Evolutionary conservation across 2,888 invertebrate species (phyloP).

Genomic region (Nomada goodeniana): DNA sequence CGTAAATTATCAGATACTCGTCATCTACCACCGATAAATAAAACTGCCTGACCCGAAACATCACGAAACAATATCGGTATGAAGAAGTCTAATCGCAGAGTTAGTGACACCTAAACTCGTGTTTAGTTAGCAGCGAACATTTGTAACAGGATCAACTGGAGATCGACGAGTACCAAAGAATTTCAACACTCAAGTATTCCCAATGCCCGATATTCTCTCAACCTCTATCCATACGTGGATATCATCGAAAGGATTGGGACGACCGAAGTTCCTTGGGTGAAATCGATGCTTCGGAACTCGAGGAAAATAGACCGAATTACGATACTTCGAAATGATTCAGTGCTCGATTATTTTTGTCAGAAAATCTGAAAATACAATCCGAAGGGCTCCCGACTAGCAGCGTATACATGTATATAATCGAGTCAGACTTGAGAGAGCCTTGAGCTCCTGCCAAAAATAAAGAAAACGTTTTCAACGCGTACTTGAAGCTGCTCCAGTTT

Average conservation of each 20-base stretch:
- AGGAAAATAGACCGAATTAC: slow-evolving; percentile 25
- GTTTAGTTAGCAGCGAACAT: neutral
- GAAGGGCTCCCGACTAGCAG: slow-evolving; percentile 76
- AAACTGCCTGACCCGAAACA: neutral
- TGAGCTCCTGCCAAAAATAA: slow-evolving; percentile 80
- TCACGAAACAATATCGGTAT: neutral
- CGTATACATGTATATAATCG: slow-evolving; percentile 44
- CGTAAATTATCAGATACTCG: slow-evolving; percentile 1
- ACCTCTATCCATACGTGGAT: too few species aligned
- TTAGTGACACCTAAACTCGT: neutral
- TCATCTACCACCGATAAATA: slow-evolving; percentile 4
- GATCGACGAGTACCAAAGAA: neutral
- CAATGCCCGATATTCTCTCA: too few species aligned
- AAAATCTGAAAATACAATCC: slow-evolving; percentile 82
- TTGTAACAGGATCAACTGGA: neutral
- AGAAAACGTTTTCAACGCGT: slow-evolving; percentile 73
- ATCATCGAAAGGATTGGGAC: too few species aligned
- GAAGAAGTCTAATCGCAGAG: neutral
- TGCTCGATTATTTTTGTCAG: slow-evolving; percentile 81
- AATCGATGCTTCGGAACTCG: neutral
- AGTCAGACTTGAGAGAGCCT: slow-evolving; percentile 74
- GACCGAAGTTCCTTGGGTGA: neutral
- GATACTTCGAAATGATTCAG: slow-evolving; percentile 75
- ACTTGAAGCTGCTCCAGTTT: slow-evolving; percentile 72
- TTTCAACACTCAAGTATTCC: neutral